These are phyloP conservation scores for Paradoxurus hermaphroditus DNA, from an alignment of 2,113 vertebrate species.

Conservation along the genomic window DNA sequence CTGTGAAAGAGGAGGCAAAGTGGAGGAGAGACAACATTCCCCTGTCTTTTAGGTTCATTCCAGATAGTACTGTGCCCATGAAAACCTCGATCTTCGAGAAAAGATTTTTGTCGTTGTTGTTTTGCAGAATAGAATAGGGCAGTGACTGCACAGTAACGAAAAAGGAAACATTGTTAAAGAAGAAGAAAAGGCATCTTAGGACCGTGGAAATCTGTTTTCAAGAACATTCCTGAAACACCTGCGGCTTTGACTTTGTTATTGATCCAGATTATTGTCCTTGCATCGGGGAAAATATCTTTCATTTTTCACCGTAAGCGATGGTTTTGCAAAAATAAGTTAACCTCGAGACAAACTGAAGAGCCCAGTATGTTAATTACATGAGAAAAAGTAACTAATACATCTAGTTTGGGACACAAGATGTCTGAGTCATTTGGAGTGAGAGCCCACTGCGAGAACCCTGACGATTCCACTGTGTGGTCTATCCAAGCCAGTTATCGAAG, in stretches of 20 bases:
- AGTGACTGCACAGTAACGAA: constrained; percentile 22
- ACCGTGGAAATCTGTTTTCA: constrained; percentile 37
- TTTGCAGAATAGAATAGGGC: constrained; percentile 34
- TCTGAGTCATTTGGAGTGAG: constrained; percentile 38
- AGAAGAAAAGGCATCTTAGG: not conserved
- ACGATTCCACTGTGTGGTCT: not conserved
- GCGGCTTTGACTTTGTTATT: constrained; percentile 9
- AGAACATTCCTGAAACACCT: not conserved
- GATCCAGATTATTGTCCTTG: constrained; percentile 17
- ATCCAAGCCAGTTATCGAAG: not conserved
- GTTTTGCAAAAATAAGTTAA: constrained; percentile 5
- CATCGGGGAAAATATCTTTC: not conserved
- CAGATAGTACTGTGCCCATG: constrained; percentile 35
- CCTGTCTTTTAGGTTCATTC: constrained; percentile 15
- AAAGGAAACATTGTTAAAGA: not conserved
- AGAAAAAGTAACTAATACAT: not conserved
- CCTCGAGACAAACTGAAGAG: not conserved
- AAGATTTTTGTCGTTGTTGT: not conserved
- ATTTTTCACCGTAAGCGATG: not conserved
- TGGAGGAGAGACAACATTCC: constrained; percentile 46
- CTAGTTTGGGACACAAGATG: not conserved
- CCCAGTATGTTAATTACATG: not conserved
- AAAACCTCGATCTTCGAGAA: not conserved
- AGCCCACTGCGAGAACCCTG: constrained; percentile 26
- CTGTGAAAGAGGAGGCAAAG: constrained; percentile 58